Conservation (phyloP, 2,888 invertebrate genomes). For the Anticlea derivata region DNA sequence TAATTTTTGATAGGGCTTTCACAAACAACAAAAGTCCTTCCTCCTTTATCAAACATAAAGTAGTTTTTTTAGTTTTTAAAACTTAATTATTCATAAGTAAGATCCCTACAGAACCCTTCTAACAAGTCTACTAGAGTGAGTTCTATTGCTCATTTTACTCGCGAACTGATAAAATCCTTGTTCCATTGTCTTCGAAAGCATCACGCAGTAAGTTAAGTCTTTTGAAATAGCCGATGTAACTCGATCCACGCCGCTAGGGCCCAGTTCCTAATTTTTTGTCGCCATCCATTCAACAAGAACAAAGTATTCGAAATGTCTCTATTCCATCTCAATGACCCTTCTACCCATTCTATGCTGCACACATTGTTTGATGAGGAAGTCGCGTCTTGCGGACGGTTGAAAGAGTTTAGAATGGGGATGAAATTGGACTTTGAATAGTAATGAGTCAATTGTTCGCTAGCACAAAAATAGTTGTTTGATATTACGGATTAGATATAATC, state of each 20-base stretch:
- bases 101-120: too few relatives aligned
- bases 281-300: slow-evolving; percentile 30
- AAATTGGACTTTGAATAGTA: slow-evolving; percentile 17
- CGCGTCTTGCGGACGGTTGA: slow-evolving; percentile 3
- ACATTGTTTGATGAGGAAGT: slow-evolving; percentile 25
- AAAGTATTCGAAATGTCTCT: slow-evolving; percentile 24
- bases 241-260: slow-evolving; percentile 20
- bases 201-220: not conserved
- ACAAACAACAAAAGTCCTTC: too few relatives aligned
- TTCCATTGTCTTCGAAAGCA: slow-evolving; percentile 1
- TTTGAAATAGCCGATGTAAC: slow-evolving; percentile 19
- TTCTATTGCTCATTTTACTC: not conserved
- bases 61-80: too few relatives aligned
- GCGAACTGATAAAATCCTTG: not conserved
- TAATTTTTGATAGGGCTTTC: too few relatives aligned
- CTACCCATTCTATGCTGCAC: slow-evolving; percentile 3
- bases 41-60: too few relatives aligned
- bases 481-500: not conserved
- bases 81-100: too few relatives aligned
- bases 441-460: not conserved
- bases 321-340: slow-evolving; percentile 31
- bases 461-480: not conserved
- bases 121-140: too few relatives aligned
- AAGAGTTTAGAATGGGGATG: slow-evolving; percentile 9
- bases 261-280: slow-evolving; percentile 27